Evolutionary conservation across 35 echinoderm and acorn worm species (phyloP).

Genomic region (Lytechinus variegatus): DNA sequence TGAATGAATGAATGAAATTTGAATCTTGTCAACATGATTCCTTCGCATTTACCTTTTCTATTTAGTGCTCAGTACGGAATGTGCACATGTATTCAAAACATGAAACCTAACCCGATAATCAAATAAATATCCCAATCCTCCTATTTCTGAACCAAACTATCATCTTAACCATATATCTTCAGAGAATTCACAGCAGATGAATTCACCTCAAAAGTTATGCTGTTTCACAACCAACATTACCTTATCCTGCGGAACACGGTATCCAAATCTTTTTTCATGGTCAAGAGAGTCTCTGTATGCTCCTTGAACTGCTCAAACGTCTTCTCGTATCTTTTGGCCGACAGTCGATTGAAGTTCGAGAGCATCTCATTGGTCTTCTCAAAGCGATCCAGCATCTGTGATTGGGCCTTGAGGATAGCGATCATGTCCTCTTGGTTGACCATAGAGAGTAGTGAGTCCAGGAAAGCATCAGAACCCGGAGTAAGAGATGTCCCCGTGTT

Average conservation of each 20-base stretch:
- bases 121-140: too few species aligned
- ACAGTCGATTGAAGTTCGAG: conserved; percentile 88
- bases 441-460: conserved; percentile 76
- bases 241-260: conserved; percentile 84
- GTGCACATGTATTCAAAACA: too few species aligned
- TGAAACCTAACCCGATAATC: too few species aligned
- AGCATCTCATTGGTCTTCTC: conserved; percentile 98
- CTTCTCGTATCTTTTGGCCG: conserved; percentile 74
- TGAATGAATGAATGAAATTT: too few species aligned
- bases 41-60: too few species aligned
- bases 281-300: conserved; percentile 80
- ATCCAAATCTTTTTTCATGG: conserved; percentile 83
- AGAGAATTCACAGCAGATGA: not conserved
- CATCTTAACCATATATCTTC: too few species aligned
- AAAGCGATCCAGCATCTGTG: conserved; percentile 89
- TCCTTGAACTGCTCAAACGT: conserved; percentile 76
- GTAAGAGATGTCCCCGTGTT: conserved; percentile 35
- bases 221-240: conserved; percentile 13
- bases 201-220: too few species aligned
- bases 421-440: conserved; percentile 87
- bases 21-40: too few species aligned
- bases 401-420: conserved; percentile 81
- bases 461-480: conserved; percentile 82
- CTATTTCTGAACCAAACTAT: too few species aligned
- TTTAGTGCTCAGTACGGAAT: too few species aligned